These are phyloP conservation scores for Harpagifer antarcticus DNA, from an alignment of 2,797 vertebrate genomes.

Conservation along the genomic window DNA sequence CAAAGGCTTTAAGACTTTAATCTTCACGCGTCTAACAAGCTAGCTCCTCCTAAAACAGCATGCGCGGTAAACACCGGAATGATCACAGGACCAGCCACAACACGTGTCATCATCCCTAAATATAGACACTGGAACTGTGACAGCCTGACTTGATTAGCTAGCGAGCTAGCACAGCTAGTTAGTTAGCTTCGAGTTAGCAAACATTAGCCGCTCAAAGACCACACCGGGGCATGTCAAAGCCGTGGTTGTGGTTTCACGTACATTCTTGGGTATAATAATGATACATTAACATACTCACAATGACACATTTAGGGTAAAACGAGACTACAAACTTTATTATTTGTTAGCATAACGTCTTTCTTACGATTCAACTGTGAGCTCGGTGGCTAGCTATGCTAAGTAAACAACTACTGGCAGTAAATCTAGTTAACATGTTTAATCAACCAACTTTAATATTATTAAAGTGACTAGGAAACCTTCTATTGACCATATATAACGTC, in stretches of 20 bases:
- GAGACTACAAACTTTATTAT: background rate
- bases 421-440: background rate
- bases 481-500: background rate
- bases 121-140: conserved; percentile 26
- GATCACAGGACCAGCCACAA: conserved; percentile 35
- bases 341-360: background rate
- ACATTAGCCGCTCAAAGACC: background rate
- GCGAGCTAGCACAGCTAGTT: conserved; percentile 11
- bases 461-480: fast-evolving
- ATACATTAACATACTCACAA: background rate
- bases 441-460: background rate
- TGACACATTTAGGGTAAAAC: too few relatives aligned
- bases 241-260: background rate
- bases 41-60: conserved; percentile 36
- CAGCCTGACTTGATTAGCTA: conserved; percentile 14
- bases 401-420: conserved; percentile 26
- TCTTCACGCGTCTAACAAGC: conserved; percentile 59
- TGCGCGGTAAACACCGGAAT: conserved; percentile 18
- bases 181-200: conserved; percentile 20
- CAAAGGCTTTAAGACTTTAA: conserved; percentile 82
- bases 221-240: background rate
- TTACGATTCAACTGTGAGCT: background rate
- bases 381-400: conserved; percentile 16
- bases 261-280: background rate
- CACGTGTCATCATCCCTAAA: conserved; percentile 37